Evolutionary conservation across 1,140 invertebrate species (phyloP).

Genomic region (Adelges cooleyi): DNA sequence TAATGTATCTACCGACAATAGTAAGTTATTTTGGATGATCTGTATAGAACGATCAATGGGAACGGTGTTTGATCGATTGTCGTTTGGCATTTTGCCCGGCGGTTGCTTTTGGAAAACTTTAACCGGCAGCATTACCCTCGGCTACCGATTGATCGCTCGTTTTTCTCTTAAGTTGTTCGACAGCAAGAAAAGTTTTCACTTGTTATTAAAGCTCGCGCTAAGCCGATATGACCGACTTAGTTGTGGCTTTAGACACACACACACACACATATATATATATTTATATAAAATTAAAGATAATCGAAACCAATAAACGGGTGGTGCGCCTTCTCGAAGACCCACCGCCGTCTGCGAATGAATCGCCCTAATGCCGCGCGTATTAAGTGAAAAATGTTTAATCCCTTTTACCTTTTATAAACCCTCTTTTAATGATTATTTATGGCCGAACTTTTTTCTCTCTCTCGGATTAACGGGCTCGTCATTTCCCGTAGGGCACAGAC

Average conservation of each 20-base stretch:
- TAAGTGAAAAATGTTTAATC: slow-evolving; percentile 23
- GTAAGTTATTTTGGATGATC: too few species aligned
- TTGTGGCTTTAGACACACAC: neutral
- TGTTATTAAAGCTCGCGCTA: neutral
- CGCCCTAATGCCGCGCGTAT: neutral
- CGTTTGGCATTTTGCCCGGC: too few species aligned
- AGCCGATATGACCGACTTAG: slow-evolving; percentile 2
- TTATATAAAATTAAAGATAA: slow-evolving; percentile 6
- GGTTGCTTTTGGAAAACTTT: slow-evolving; percentile 15
- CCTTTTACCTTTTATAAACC: slow-evolving; percentile 14
- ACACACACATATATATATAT: neutral
- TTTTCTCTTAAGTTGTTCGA: slow-evolving; percentile 2
- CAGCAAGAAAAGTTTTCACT: slow-evolving; percentile 12
- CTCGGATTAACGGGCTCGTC: slow-evolving; percentile 9
- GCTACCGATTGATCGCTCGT: neutral
- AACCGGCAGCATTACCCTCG: neutral
- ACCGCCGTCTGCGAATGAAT: neutral
- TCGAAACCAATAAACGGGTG: slow-evolving; percentile 2
- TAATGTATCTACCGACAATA: too few species aligned
- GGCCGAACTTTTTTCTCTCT: slow-evolving; percentile 9
- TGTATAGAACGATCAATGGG: too few species aligned
- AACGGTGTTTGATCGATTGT: too few species aligned
- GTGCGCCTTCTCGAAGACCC: neutral
- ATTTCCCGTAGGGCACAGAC: neutral
- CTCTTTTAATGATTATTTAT: slow-evolving; percentile 24